phyloP scores from a whole-genome alignment of 1,140 invertebrate genomes.

The Nymphalis io region DNA sequence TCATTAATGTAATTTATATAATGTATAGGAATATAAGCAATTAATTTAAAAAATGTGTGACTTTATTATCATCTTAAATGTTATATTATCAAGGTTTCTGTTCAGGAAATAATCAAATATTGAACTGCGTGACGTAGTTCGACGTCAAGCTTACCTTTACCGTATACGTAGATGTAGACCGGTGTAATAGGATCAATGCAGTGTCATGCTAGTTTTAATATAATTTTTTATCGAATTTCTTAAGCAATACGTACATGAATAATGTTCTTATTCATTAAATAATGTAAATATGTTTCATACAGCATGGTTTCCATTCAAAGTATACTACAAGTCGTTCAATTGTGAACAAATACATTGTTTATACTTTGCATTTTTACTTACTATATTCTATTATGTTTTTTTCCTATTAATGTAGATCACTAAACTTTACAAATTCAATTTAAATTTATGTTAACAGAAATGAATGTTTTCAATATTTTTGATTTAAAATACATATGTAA shows the following conservation, averaged over 20 bases:
- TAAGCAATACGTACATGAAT: background rate
- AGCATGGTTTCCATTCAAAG: too few relatives aligned
- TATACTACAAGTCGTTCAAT: too few relatives aligned
- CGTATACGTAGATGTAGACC: conserved; percentile 29
- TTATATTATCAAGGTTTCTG: conserved; percentile 42
- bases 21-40: background rate
- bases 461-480: too few relatives aligned
- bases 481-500: too few relatives aligned
- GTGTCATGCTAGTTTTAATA: background rate
- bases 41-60: conserved; percentile 26
- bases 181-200: conserved; percentile 22
- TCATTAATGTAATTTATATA: background rate
- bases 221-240: background rate
- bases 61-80: conserved; percentile 38
- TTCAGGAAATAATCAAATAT: conserved; percentile 42
- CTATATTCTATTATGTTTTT: too few relatives aligned
- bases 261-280: background rate
- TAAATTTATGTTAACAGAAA: too few relatives aligned
- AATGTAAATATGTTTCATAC: too few relatives aligned
- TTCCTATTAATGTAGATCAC: too few relatives aligned
- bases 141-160: conserved; percentile 35
- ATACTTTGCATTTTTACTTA: too few relatives aligned
- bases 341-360: too few relatives aligned
- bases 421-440: too few relatives aligned
- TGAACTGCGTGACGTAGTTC: conserved; percentile 37